A percentile compares a stretch with the other conserved stretches of the same genome.
Conservation (phyloP, 2,113 vertebrate genomes). For the Mastomys coucha region DNA sequence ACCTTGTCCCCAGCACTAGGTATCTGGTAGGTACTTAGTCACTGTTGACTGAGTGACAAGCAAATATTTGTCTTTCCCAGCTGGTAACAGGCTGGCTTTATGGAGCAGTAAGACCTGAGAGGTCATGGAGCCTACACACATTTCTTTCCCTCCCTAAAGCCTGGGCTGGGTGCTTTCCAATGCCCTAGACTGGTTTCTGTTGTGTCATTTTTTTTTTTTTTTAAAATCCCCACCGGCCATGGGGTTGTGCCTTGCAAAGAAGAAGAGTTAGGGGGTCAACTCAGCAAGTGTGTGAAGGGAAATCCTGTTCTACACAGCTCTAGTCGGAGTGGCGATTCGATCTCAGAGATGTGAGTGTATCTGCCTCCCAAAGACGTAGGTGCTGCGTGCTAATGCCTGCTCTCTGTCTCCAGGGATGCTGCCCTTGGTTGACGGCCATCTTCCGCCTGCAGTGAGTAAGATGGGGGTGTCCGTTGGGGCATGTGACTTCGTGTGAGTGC, state of each 20-base stretch:
- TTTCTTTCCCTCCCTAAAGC: neutral
- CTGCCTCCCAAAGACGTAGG: neutral
- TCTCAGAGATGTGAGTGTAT: neutral
- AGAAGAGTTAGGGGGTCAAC: neutral
- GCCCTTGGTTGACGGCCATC: slow-evolving; percentile 93
- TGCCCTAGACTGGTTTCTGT: neutral
- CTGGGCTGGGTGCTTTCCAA: fast-evolving
- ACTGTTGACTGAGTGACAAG: neutral
- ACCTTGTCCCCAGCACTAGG: neutral
- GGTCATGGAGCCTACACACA: neutral
- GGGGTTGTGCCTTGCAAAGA: neutral
- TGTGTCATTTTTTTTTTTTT: neutral
- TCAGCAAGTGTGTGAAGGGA: neutral
- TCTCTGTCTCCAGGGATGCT: slow-evolving; percentile 89
- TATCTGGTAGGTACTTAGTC: neutral
- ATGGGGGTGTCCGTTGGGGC: neutral
- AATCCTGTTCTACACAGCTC: neutral
- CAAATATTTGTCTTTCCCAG: slow-evolving; percentile 41
- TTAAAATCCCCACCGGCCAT: neutral
- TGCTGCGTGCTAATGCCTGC: slow-evolving; percentile 6
- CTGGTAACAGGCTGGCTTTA: neutral
- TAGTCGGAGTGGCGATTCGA: neutral
- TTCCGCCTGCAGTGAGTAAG: slow-evolving; percentile 95
- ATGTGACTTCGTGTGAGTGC: neutral
- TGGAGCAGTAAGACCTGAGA: neutral